Evolutionary conservation across 2,797 vertebrate species (phyloP).

Genomic region (Pangasius djambal): DNA sequence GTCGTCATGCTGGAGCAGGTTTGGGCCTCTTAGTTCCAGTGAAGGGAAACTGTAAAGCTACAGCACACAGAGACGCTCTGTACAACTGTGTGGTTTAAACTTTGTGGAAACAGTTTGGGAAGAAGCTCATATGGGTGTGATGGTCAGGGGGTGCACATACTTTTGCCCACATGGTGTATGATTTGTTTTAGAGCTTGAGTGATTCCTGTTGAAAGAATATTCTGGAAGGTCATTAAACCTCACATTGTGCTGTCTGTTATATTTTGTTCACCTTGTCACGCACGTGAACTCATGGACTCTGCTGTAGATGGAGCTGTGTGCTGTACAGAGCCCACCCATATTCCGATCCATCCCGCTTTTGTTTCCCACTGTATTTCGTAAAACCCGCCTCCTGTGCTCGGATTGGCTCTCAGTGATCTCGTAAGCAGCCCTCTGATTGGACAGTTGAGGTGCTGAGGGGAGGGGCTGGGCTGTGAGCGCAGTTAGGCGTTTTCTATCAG

Average conservation of each 20-base stretch:
- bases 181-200: neutral
- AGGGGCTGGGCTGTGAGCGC: neutral
- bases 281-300: neutral
- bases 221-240: neutral
- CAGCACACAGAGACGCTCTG: too few relatives aligned
- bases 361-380: neutral
- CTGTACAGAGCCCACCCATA: neutral
- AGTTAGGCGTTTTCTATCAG: constrained; percentile 14
- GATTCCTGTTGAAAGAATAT: neutral
- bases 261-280: neutral
- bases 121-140: neutral
- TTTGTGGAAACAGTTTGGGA: neutral
- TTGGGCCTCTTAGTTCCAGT: too few relatives aligned
- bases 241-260: neutral
- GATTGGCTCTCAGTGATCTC: neutral
- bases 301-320: neutral
- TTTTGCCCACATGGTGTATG: neutral
- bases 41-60: too few relatives aligned
- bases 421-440: neutral
- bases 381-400: neutral
- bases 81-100: too few relatives aligned
- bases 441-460: neutral
- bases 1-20: too few relatives aligned
- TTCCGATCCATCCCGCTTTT: neutral
- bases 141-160: neutral